phyloP scores from a whole-genome alignment of 2,888 invertebrate genomes.

The Gryllus longicercus region DNA sequence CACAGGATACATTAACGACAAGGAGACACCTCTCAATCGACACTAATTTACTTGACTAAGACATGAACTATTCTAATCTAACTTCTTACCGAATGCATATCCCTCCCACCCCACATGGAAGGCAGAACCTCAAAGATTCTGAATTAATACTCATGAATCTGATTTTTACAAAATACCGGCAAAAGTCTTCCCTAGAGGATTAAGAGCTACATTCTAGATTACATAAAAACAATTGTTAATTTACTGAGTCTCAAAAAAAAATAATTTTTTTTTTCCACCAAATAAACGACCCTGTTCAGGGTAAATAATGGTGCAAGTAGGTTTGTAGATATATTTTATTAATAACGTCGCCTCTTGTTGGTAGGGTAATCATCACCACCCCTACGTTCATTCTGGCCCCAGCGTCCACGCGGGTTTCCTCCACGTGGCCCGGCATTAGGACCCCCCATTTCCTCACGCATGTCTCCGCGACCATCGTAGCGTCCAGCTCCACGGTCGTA shows the following conservation, averaged over 20 bases:
- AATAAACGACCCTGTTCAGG: not conserved
- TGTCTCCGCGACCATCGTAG: slow-evolving; percentile 43
- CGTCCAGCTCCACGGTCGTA: slow-evolving; percentile 41
- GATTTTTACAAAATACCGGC: not conserved
- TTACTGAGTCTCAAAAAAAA: not conserved
- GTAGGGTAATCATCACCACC: slow-evolving; percentile 58
- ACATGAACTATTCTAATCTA: not conserved
- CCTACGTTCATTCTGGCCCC: slow-evolving; percentile 40
- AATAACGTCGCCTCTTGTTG: slow-evolving; percentile 62
- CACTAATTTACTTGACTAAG: not conserved
- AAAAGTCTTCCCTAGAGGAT: not conserved
- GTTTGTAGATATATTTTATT: not conserved
- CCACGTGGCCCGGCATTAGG: slow-evolving; percentile 33
- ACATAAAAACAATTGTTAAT: not conserved
- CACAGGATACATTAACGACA: too few relatives aligned
- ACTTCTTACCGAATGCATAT: not conserved
- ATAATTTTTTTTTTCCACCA: not conserved
- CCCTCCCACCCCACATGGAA: slow-evolving; percentile 4
- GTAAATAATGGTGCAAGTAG: not conserved
- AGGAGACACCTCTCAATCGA: not conserved
- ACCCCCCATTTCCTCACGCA: slow-evolving; percentile 35
- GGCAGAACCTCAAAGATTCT: not conserved
- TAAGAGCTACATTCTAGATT: not conserved
- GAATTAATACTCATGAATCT: not conserved
- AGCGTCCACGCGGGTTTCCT: slow-evolving; percentile 34